These are phyloP conservation scores for Lophochroa leadbeateri DNA, from an alignment of 2,113 vertebrate genomes.

Conservation along the genomic window DNA sequence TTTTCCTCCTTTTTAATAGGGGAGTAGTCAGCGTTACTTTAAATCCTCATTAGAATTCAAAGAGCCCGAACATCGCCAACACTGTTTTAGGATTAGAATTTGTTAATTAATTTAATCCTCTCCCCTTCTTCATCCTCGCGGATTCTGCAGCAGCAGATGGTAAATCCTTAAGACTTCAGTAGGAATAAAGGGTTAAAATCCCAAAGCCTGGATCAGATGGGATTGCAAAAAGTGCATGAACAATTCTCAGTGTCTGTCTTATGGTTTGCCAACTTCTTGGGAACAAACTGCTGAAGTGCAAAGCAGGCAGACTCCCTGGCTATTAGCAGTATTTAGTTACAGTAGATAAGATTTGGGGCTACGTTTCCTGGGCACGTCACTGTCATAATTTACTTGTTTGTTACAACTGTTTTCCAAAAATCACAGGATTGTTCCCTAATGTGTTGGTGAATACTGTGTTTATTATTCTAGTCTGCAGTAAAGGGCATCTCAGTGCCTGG, in stretches of 20 bases:
- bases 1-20: background rate
- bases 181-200: conserved; percentile 63
- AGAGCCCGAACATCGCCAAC: background rate
- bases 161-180: conserved; percentile 11
- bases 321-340: conserved; percentile 9
- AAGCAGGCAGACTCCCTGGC: conserved; percentile 10
- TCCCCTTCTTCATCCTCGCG: background rate
- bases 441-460: conserved; percentile 47
- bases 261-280: background rate
- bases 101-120: conserved; percentile 65
- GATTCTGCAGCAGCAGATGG: conserved; percentile 35
- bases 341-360: background rate
- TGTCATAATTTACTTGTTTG: conserved; percentile 31
- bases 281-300: background rate
- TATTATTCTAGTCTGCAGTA: conserved; percentile 46
- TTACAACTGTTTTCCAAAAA: conserved; percentile 4
- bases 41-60: conserved; percentile 59
- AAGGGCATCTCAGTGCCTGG: conserved; percentile 43
- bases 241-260: background rate
- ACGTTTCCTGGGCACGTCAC: background rate
- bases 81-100: conserved; percentile 41
- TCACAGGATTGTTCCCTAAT: conserved; percentile 22
- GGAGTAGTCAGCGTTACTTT: background rate
- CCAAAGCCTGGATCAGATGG: conserved; percentile 36
- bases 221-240: background rate